Percentiles rank a stretch among this genome's conserved stretches.
Evolutionary conservation across 2,113 vertebrate genomes (phyloP).

Genomic region (Axis porcinus): DNA sequence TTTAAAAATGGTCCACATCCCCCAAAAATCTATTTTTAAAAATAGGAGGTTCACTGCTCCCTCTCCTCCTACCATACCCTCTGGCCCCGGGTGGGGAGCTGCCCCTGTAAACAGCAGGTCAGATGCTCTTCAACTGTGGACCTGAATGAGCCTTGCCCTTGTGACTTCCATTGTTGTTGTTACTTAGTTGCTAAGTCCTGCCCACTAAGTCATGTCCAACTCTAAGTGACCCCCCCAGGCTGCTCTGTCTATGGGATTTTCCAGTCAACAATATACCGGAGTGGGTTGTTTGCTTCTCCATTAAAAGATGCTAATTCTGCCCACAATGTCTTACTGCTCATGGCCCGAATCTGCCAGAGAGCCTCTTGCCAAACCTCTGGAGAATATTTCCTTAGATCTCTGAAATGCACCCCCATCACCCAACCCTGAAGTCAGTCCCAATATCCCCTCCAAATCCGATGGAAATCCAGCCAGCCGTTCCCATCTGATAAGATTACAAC

Average conservation of each 20-base stretch:
- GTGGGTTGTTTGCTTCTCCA: background rate
- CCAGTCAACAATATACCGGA: background rate
- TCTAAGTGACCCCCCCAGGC: background rate
- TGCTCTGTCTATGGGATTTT: background rate
- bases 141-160: too few species aligned
- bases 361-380: background rate
- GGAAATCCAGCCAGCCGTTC: background rate
- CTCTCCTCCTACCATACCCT: too few species aligned
- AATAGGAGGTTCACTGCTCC: background rate
- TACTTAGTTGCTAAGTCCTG: background rate
- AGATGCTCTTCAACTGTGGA: background rate
- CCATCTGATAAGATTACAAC: background rate
- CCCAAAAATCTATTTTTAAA: background rate
- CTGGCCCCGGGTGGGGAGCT: background rate
- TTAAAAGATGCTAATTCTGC: background rate
- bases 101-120: accelerated
- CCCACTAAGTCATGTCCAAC: background rate
- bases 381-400: background rate
- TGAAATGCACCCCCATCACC: background rate
- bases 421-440: background rate
- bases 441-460: background rate
- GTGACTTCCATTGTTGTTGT: background rate
- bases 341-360: accelerated
- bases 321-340: background rate
- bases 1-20: background rate